A percentile compares a stretch with the other conserved stretches of the same genome.
Evolutionary conservation across 2,888 invertebrate species (phyloP).

Genomic region (Ormyrus thymus): DNA sequence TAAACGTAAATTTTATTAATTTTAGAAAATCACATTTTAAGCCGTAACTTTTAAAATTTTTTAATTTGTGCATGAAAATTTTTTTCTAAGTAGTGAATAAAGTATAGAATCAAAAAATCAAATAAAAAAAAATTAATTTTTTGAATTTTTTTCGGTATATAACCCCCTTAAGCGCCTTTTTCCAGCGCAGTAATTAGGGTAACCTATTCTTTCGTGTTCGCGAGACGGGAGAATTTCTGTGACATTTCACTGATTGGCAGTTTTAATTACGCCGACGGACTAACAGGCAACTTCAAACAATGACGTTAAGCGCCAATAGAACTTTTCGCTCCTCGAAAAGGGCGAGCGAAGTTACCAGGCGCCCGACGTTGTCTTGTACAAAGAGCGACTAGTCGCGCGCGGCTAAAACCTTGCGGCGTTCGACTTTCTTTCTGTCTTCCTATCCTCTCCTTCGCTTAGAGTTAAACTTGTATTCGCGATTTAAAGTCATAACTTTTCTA

Average conservation of each 20-base stretch:
- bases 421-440: not conserved
- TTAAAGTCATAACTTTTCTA: slow-evolving; percentile 43
- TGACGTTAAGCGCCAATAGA: slow-evolving; percentile 40
- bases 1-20: no score
- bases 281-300: slow-evolving; percentile 63
- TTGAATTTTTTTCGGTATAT: no score
- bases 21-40: no score
- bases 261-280: slow-evolving; percentile 57
- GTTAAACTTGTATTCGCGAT: slow-evolving; percentile 34
- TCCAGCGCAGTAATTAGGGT: no score
- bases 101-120: no score
- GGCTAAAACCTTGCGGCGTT: slow-evolving; percentile 18
- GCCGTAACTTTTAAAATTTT: no score
- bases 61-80: no score
- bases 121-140: no score
- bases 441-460: not conserved
- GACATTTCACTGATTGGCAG: slow-evolving; percentile 53
- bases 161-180: no score
- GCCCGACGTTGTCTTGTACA: not conserved
- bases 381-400: not conserved
- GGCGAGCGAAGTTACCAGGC: not conserved
- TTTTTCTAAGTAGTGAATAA: no score
- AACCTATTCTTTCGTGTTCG: no score
- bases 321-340: slow-evolving; percentile 27
- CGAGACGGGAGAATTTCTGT: not conserved